These are phyloP conservation scores for Desmophyllum pertusum DNA, from an alignment of 92 coral and sea anemone genomes.

Conservation along the genomic window DNA sequence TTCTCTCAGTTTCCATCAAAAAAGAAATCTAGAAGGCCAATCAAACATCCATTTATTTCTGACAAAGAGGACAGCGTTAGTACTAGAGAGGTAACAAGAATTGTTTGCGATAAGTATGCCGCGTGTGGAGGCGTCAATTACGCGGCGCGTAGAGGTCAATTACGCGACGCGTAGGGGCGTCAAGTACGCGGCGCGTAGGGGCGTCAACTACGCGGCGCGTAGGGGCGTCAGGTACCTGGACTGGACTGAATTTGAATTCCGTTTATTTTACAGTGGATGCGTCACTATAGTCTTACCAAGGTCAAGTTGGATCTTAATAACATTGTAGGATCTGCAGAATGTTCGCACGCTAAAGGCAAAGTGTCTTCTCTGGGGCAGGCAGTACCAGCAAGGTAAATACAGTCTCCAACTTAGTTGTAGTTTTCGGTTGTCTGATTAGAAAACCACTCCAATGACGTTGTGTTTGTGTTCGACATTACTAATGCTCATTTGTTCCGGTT, in stretches of 20 bases:
- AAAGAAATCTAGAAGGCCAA: conserved; percentile 73
- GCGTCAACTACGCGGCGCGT: too few relatives aligned
- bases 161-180: too few relatives aligned
- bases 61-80: conserved; percentile 93
- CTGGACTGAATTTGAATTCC: not conserved
- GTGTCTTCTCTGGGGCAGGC: conserved; percentile 86
- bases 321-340: conserved; percentile 92
- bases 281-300: conserved; percentile 92
- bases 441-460: not conserved
- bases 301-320: conserved; percentile 89
- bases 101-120: too few relatives aligned
- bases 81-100: conserved; percentile 81
- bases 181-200: too few relatives aligned
- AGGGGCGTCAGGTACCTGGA: too few relatives aligned
- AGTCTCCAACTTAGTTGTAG: not conserved
- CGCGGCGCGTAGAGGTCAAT: too few relatives aligned
- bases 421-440: not conserved
- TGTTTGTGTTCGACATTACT: not conserved
- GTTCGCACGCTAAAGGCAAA: conserved; percentile 96
- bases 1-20: conserved; percentile 80
- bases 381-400: conserved; percentile 90
- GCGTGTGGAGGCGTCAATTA: too few relatives aligned
- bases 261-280: conserved; percentile 87
- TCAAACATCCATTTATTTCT: conserved; percentile 83
- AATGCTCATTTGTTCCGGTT: not conserved